phyloP scores from a whole-genome alignment of 2,888 invertebrate genomes.

The Lordiphosa andalusiaca region DNA sequence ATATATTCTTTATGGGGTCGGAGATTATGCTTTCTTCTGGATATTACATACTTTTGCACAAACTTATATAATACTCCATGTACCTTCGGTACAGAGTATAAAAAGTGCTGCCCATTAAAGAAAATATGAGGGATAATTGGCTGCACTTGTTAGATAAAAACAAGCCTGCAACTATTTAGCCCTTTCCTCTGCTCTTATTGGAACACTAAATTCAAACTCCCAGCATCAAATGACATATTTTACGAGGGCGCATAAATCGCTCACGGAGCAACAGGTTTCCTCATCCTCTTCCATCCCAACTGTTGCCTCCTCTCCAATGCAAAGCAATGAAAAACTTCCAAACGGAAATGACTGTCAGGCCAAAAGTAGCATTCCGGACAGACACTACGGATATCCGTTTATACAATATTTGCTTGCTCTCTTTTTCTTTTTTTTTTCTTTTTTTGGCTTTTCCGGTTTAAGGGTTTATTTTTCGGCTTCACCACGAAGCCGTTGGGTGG shows the following conservation, averaged over 20 bases:
- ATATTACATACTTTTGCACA: no score
- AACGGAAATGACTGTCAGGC: conserved; percentile 58
- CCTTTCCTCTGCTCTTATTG: neutral
- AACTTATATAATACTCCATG: no score
- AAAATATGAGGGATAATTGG: no score
- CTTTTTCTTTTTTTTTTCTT: neutral
- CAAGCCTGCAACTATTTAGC: no score
- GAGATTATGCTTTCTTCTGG: no score
- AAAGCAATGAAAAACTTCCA: conserved; percentile 43
- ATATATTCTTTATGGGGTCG: no score
- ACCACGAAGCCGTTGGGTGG: no score
- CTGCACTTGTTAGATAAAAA: no score
- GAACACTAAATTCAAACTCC: conserved; percentile 55
- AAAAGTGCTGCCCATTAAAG: no score
- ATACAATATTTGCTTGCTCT: conserved; percentile 25
- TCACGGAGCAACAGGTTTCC: conserved; percentile 52
- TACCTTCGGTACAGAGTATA: no score
- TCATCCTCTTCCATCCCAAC: neutral
- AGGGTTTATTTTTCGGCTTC: conserved; percentile 10
- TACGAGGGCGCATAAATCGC: conserved; percentile 54
- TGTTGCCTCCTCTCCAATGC: conserved; percentile 12
- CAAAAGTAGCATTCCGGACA: conserved; percentile 45
- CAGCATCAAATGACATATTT: conserved; percentile 51
- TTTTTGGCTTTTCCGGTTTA: neutral
- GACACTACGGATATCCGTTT: conserved; percentile 61